Conservation (phyloP, 2,113 vertebrate genomes). For the Cricetomys ansorgei region DNA sequence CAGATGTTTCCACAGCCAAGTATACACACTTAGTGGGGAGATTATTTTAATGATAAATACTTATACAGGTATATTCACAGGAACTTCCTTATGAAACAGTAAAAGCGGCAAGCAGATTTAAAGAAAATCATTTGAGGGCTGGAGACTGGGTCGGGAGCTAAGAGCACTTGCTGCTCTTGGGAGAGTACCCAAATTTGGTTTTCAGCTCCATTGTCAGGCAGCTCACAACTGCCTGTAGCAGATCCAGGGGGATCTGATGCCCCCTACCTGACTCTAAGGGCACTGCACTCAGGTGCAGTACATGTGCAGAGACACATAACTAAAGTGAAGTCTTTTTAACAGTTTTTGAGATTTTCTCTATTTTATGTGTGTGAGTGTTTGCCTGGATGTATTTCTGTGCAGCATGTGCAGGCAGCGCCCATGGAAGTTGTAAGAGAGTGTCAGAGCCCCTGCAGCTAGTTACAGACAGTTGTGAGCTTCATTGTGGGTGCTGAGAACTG, state of each 20-base stretch:
- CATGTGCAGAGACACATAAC: neutral
- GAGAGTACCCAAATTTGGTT: neutral
- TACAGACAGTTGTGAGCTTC: neutral
- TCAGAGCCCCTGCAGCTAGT: neutral
- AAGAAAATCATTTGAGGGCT: conserved; percentile 14
- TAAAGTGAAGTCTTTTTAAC: too few species aligned
- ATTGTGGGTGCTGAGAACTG: neutral
- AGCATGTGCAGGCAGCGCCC: neutral
- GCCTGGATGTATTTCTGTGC: neutral
- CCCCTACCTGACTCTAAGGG: neutral
- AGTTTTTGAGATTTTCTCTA: neutral
- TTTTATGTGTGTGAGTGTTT: neutral
- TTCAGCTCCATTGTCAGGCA: neutral
- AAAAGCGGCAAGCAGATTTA: neutral
- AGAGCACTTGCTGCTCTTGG: neutral
- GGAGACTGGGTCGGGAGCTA: neutral
- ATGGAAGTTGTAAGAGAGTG: neutral
- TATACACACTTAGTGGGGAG: neutral
- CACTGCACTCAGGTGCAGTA: neutral
- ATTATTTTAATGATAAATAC: conserved; percentile 16
- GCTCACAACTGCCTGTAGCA: neutral
- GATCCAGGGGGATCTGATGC: neutral
- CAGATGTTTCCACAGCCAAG: neutral
- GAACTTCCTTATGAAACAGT: neutral
- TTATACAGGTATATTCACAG: neutral